phyloP scores from a whole-genome alignment of 2,888 invertebrate species.

The Gandaritis pyraliata region DNA sequence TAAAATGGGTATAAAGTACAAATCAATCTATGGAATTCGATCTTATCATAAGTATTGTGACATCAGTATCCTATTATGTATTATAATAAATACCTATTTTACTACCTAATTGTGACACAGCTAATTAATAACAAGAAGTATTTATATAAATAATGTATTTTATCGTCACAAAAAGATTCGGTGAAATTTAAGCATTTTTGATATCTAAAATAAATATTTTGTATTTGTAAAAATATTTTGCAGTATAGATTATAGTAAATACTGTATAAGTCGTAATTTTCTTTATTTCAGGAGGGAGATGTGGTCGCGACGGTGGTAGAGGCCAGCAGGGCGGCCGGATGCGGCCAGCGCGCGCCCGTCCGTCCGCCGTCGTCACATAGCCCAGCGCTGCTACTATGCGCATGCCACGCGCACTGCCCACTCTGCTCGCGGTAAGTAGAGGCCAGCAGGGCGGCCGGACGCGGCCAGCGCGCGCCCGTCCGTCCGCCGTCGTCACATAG shows the following conservation, averaged over 20 bases:
- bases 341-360: conserved; percentile 79
- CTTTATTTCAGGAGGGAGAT: conserved; percentile 67
- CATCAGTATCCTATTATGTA: conserved; percentile 1
- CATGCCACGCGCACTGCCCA: conserved; percentile 89
- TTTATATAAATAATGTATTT: too few relatives aligned
- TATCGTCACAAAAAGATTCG: too few relatives aligned
- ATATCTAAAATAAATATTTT: too few relatives aligned
- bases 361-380: conserved; percentile 82
- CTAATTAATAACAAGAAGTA: too few relatives aligned
- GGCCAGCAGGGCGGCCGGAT: conserved; percentile 76
- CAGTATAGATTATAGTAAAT: too few relatives aligned
- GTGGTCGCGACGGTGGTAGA: conserved; percentile 77
- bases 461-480: too few relatives aligned
- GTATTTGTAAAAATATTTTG: too few relatives aligned
- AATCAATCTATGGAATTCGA: conserved; percentile 28
- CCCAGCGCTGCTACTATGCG: conserved; percentile 89
- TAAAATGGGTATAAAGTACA: conserved; percentile 21
- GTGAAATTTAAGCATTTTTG: too few relatives aligned
- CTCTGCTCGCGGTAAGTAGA: conserved; percentile 89
- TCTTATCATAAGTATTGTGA: conserved; percentile 13
- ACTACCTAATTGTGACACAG: too few relatives aligned
- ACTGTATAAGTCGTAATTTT: too few relatives aligned
- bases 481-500: too few relatives aligned
- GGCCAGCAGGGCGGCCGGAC: too few relatives aligned
- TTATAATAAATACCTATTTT: background rate